These are phyloP conservation scores for Microcebus ravelobensis DNA, from an alignment of 2,113 vertebrate species.

Conservation along the genomic window DNA sequence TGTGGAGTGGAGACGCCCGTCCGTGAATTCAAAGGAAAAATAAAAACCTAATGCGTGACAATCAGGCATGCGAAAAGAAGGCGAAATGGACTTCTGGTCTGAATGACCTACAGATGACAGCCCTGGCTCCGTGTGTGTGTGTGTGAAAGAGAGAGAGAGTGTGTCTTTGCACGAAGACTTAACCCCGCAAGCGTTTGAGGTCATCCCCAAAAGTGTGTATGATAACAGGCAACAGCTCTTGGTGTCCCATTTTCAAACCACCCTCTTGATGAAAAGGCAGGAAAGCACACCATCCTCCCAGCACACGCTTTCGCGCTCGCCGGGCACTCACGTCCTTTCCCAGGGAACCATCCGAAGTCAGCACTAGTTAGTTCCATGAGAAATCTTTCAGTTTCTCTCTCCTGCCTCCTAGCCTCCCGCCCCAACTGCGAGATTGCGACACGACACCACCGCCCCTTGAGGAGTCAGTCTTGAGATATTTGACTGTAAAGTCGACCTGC, in stretches of 20 bases:
- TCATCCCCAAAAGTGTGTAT: neutral
- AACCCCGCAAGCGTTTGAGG: neutral
- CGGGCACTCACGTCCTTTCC: rapidly evolving
- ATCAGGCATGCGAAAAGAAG: neutral
- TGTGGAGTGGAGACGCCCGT: neutral
- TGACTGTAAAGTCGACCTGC: too few relatives aligned
- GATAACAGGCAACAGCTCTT: neutral
- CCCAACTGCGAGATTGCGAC: neutral
- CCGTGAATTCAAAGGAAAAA: neutral
- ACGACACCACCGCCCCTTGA: rapidly evolving
- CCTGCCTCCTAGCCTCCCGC: neutral
- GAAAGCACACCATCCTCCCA: rapidly evolving
- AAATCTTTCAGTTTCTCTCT: conserved; percentile 54
- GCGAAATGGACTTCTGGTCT: neutral
- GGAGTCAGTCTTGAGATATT: neutral
- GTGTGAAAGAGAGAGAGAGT: too few relatives aligned
- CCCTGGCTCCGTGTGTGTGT: neutral
- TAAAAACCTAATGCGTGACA: neutral
- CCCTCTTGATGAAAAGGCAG: neutral
- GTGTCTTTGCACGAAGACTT: rapidly evolving
- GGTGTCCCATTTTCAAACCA: neutral
- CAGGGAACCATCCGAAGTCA: neutral
- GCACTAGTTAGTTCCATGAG: neutral
- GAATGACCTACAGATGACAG: neutral
- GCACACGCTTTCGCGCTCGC: neutral